Base-by-base conservation (phyloP, 2,888 invertebrate genomes). In the Eulithis testata region DNA sequence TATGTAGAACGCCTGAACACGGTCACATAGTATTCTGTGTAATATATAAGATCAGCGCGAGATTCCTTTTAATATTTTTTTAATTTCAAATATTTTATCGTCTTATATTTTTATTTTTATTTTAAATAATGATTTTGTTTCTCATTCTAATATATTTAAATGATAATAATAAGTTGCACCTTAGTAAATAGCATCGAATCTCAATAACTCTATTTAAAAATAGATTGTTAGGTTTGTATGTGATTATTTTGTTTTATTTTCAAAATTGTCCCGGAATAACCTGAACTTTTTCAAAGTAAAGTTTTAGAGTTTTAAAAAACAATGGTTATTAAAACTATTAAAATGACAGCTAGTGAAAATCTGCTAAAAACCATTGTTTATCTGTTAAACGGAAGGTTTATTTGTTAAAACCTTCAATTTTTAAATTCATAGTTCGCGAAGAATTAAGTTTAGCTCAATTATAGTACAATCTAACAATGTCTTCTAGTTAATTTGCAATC, bases 21-120 rank as follows among this genome's bases (percentile, higher is more conserved):
- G 79, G 82, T 84, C 85, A 86, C 83, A 79, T 82, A 76, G 57
- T 78, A 77, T 77, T 78, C 77, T 86, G 82, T 85, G n/a, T n/a
- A n/a, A n/a, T n/a, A 84, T 84, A 86, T 86, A 82, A 82, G 76
- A 43, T 58, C 50, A 55, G 31, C 40, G 52, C 47, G 74, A 77
- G 72, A 76, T 79, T 79, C 72, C 66, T 74, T 73, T 59, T 21
- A 69, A 66, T 75, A 70, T 72, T 73, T 78, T 61, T 65, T 44
- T 57, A 47, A 49, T 56, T 54, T 49, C 6, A 37, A 47, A 36
- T 44, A 36, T 50, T 56, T 66, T 60, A 56, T 56, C 31, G 1
- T 57, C 54, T 54, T 47, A 53, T 53, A 2, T 57, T 67, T 65
- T 63, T 45, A 27, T 56, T 11, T 52, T 56, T 45, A 56, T 59